Conservation (phyloP, 2,888 invertebrate genomes). For the Lycocerus yunnanus region DNA sequence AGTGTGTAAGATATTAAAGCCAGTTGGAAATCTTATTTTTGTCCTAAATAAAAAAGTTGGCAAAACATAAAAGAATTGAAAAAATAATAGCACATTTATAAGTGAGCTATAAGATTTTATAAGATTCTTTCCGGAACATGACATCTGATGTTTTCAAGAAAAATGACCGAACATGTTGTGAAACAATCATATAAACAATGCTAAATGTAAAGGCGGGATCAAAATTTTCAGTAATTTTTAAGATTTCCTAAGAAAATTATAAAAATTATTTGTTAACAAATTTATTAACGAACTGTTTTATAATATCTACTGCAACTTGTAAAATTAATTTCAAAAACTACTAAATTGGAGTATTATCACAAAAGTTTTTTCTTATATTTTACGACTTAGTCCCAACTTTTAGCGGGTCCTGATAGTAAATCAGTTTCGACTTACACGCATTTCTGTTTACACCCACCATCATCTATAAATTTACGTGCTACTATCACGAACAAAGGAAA, state of each 20-base stretch:
- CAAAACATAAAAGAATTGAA: neutral
- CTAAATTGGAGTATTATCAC: neutral
- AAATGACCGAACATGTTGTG: conserved; percentile 19
- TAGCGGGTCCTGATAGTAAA: neutral
- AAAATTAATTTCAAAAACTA: neutral
- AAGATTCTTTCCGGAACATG: conserved; percentile 14
- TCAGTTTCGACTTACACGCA: neutral
- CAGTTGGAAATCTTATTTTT: neutral
- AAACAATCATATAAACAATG: conserved; percentile 27
- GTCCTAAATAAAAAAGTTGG: neutral
- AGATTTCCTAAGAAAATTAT: conserved; percentile 10
- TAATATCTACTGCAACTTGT: neutral
- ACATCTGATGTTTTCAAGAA: conserved; percentile 22
- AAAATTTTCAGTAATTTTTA: conserved; percentile 14
- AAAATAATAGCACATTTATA: conserved; percentile 14
- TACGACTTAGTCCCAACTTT: neutral
- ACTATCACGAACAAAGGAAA: neutral
- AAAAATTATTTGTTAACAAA: neutral
- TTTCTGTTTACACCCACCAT: neutral
- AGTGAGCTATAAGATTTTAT: conserved; percentile 18
- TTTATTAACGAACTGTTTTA: neutral
- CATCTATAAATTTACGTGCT: neutral
- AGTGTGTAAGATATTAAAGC: neutral
- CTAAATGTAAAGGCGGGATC: conserved; percentile 8
- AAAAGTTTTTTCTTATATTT: neutral